These are phyloP conservation scores for Nycticryphes semicollaris DNA, from an alignment of 2,113 vertebrate genomes.

Conservation along the genomic window DNA sequence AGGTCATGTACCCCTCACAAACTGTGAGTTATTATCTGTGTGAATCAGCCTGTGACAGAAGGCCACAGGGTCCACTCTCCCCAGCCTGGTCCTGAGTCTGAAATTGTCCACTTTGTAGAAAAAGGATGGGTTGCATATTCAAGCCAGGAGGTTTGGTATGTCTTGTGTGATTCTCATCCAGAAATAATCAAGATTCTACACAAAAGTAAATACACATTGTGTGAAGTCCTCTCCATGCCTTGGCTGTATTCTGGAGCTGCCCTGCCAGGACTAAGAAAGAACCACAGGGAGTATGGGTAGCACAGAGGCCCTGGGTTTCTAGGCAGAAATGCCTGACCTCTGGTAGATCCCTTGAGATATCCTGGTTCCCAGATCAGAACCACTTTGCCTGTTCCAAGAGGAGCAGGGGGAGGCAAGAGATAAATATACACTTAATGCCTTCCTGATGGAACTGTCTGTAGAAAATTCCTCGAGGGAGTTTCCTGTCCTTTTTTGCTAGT, in stretches of 20 bases:
- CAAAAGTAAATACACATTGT: conserved; percentile 20
- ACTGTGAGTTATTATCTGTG: background rate
- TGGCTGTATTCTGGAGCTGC: background rate
- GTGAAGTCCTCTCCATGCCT: background rate
- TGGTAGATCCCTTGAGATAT: conserved; percentile 55
- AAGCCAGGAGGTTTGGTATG: background rate
- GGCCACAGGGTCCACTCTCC: background rate
- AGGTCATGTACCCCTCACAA: background rate
- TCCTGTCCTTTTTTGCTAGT: conserved; percentile 23
- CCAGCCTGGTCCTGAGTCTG: background rate
- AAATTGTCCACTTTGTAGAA: background rate
- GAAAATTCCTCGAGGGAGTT: conserved; percentile 62
- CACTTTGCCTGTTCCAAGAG: conserved; percentile 12
- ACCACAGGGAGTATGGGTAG: background rate
- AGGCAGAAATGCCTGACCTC: conserved; percentile 52
- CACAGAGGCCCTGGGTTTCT: background rate
- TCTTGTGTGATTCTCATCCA: background rate
- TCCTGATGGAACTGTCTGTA: conserved; percentile 45
- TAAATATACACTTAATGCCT: conserved; percentile 65
- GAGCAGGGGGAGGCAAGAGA: conserved; percentile 43
- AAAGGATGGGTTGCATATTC: background rate
- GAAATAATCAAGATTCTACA: background rate
- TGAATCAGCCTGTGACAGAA: background rate
- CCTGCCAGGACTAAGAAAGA: conserved; percentile 37
- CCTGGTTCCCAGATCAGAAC: conserved; percentile 35